Evolutionary conservation across 2,888 invertebrate species (phyloP), one percentile per base, ranked within the genome.

Genomic region (Dasypogon diadema): DNA sequence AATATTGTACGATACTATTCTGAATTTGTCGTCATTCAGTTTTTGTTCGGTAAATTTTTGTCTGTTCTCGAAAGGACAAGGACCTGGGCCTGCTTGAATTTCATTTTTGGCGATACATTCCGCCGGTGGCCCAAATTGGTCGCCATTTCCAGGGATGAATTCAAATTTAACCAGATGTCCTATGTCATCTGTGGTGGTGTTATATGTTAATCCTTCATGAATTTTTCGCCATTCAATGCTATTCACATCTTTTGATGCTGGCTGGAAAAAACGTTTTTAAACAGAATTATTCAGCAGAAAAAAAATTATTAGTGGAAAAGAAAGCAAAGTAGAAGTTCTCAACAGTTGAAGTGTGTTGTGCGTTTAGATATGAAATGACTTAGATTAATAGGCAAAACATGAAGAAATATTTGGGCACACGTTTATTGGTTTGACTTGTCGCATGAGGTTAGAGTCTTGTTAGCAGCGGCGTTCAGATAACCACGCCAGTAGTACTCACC

Each of bases 1-100:
- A 80, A 98, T 91, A 84, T 98, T 98, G 83, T 98, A 98, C 0
- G 92, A 90, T 2, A 96, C 90, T 77, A 97, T 90, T 63, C 98
- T 89, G n/a, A 83, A 81, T 54, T 78, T 79, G 79, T 85, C 87
- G 12, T 87, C 87, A 26, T 82, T 83, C 12, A 92, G 84, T 80
- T 86, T 88, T 30, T 88, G 81, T 77, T 84, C 83, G 0, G 96
- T 96, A 83, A 92, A 92, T 54, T 86, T 80, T 81, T 96, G 96
- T 51, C 97, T 89, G 0, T 83, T 88, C 85, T 96, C 93, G 88
- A 95, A 97, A 1, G 95, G 95, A 84, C 94, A 96, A 10, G 81
- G 79, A 0, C 91, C 92, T 34, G 96, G 96, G 0, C 94, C 93
- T 51, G 92, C 91, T 83, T 91, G 89, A 8, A 96, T 89, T 37